Base-by-base conservation (phyloP, 2,113 vertebrate genomes). In the Fregetta grallaria region DNA sequence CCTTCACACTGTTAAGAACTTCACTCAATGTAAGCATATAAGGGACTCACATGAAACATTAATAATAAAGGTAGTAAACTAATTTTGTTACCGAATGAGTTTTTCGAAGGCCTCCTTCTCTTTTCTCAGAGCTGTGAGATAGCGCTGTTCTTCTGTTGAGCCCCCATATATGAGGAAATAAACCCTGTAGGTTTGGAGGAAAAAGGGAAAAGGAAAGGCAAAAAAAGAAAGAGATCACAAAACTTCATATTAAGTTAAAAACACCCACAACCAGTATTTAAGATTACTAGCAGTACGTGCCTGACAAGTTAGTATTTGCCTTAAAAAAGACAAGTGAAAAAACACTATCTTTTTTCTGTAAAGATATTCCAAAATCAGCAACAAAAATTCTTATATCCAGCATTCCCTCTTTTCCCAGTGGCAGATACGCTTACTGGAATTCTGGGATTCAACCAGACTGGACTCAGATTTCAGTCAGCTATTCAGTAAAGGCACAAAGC, bases 121-220 rank as follows among this genome's bases (percentile, higher is more conserved):
- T 78, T 99, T 99, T 25, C 99, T 98, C 72, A 99, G 97, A 9
- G 98, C 93, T 10, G 99, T 99, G 92, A 99, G 99, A 82, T 99
- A 99, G 70, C 99, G 98, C 86, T 99, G 99, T 72, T 99, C 99
- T 94, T 99, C 99, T 0, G 99, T 99, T 0, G 99, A 99, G 68
- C 99, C 99, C 76, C 99, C 99, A 13, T 99, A 99, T 47, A 99
- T 99, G 13, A 99, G 99, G 95, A 99, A 99, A 97, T 99, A 99
- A 92, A 99, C 99, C 95, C 99, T 99, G 83, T 4, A 95, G 92
- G 68, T 68, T 55, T 85, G 90, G 75, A 77, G n/a, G 7, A 8
- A 6, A 17, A 9, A 26, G 13, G 13, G 14, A 15, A 44, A 16
- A 17, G 16, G 44, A 6, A 10, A 6, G 26, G 17, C 21, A 29